A percentile compares a stretch with the other conserved stretches of the same genome.
Conservation (phyloP, 2,113 vertebrate species). For the Microtus ochrogaster region DNA sequence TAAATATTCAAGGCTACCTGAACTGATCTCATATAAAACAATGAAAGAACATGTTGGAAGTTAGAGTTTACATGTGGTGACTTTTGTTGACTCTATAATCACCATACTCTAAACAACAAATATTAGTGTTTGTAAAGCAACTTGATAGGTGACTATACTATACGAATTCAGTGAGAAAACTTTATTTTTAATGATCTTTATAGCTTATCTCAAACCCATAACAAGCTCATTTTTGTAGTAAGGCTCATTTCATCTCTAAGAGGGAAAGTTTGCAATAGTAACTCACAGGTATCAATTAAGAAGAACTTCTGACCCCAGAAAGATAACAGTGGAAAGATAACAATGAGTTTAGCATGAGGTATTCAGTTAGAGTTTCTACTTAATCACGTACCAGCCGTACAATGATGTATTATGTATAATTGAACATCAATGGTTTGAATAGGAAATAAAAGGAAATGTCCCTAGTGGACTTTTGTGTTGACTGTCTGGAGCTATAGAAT, state of each 20-base stretch:
- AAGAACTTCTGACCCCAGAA: neutral
- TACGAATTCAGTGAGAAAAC: neutral
- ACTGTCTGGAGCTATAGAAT: neutral
- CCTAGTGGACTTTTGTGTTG: too few species aligned
- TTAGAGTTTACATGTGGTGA: neutral
- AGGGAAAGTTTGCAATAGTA: neutral
- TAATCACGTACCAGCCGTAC: neutral
- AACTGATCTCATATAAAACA: constrained; percentile 33
- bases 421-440: neutral
- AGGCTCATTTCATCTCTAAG: neutral
- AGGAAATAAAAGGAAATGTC: neutral
- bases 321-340: neutral
- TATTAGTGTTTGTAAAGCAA: neutral
- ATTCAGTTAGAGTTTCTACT: constrained; percentile 8
- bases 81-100: neutral
- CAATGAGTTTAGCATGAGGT: neutral
- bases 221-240: neutral
- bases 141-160: neutral
- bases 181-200: neutral
- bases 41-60: neutral
- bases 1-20: neutral
- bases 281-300: neutral
- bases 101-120: neutral
- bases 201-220: neutral
- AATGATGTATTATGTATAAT: neutral